phyloP scores from a whole-genome alignment of 2,113 vertebrate genomes.

The Petroica traversi region DNA sequence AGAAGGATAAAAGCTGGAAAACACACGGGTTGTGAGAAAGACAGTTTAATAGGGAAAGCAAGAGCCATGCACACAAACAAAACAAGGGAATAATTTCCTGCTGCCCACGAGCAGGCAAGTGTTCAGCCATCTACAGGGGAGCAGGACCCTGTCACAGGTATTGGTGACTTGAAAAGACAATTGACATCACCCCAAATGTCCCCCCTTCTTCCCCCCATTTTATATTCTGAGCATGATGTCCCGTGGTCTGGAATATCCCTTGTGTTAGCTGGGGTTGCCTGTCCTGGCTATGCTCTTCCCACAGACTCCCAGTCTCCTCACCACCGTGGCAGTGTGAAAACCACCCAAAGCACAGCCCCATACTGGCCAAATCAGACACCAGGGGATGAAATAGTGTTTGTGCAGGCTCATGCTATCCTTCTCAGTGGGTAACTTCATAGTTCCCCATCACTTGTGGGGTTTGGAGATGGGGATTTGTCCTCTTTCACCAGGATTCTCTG shows the following conservation, averaged over 20 bases:
- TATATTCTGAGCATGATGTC: background rate
- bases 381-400: background rate
- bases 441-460: background rate
- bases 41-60: background rate
- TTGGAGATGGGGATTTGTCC: background rate
- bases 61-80: background rate
- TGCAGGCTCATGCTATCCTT: background rate
- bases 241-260: background rate
- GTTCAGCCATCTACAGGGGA: background rate
- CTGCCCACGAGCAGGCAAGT: background rate
- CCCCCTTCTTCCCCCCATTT: background rate
- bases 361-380: background rate
- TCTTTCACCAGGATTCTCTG: background rate
- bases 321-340: background rate
- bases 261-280: background rate
- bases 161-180: background rate
- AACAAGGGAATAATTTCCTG: background rate
- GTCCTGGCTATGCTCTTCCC: background rate
- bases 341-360: background rate
- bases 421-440: background rate
- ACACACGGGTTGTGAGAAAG: background rate
- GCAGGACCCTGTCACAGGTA: accelerated
- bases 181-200: accelerated
- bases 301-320: background rate
- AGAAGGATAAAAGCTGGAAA: background rate